These are phyloP conservation scores for Scrobipalpa costella DNA, from an alignment of 2,888 invertebrate genomes.

Conservation along the genomic window DNA sequence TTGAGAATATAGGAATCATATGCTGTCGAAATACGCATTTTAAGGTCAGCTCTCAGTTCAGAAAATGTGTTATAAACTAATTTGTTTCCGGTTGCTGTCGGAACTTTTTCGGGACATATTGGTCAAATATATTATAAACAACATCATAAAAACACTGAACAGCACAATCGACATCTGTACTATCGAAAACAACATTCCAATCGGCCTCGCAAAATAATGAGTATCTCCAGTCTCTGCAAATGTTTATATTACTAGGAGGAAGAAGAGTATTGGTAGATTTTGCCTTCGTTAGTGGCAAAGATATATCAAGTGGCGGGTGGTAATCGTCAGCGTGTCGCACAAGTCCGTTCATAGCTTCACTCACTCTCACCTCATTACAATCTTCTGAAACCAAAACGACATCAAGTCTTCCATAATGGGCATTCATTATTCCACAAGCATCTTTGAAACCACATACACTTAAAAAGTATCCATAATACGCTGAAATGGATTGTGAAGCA, in stretches of 20 bases:
- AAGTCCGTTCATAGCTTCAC: too few relatives aligned
- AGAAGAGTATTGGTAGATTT: background rate
- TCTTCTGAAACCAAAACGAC: too few relatives aligned
- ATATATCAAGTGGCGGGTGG: background rate
- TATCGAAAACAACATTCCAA: too few relatives aligned
- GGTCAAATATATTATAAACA: slow-evolving; percentile 6
- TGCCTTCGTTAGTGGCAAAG: slow-evolving; percentile 14
- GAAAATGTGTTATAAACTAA: too few relatives aligned
- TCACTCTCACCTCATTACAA: too few relatives aligned
- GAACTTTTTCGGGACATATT: slow-evolving; percentile 1
- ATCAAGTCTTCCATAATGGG: background rate
- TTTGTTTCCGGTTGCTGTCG: background rate
- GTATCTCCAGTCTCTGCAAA: background rate
- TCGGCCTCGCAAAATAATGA: background rate
- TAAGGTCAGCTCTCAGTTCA: too few relatives aligned
- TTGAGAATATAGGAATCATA: too few relatives aligned
- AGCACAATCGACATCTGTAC: background rate
- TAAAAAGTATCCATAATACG: background rate
- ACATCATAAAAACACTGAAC: slow-evolving; percentile 7
- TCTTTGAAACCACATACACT: background rate
- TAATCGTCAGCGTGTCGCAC: too few relatives aligned
- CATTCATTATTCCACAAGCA: background rate
- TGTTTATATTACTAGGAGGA: background rate
- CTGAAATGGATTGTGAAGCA: too few relatives aligned
- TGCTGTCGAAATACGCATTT: too few relatives aligned